phyloP scores from a whole-genome alignment of 2,888 invertebrate species.

The Drosophila picticornis region DNA sequence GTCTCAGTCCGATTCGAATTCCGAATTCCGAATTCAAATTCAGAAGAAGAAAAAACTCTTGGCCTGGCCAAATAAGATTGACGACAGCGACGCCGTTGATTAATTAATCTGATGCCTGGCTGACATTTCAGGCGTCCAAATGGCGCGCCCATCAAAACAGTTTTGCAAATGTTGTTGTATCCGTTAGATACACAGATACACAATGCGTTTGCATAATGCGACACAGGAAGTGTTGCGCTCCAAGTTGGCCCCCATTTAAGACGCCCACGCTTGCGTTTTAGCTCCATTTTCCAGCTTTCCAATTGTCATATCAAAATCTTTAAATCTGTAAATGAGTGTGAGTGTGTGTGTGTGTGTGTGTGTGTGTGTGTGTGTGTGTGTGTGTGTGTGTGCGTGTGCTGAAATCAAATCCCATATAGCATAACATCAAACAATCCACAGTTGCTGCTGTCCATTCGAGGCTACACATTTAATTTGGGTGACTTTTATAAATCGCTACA shows the following conservation, averaged over 20 bases:
- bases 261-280: constrained; percentile 33
- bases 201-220: constrained; percentile 23
- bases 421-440: constrained; percentile 76
- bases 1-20: constrained; percentile 38
- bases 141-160: constrained; percentile 24
- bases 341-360: neutral
- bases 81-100: constrained; percentile 75
- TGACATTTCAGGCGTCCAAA: constrained; percentile 58
- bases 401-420: constrained; percentile 80
- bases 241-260: constrained; percentile 19
- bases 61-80: constrained; percentile 64
- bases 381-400: constrained; percentile 27
- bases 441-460: constrained; percentile 80
- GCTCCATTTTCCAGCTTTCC: constrained; percentile 26
- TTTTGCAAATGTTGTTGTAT: constrained; percentile 43
- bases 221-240: constrained; percentile 55
- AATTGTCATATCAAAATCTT: constrained; percentile 55
- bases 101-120: constrained; percentile 76
- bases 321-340: constrained; percentile 3
- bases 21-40: constrained; percentile 50
- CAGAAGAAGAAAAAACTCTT: constrained; percentile 2
- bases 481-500: constrained; percentile 82
- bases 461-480: constrained; percentile 69
- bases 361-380: neutral
- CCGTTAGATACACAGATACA: constrained; percentile 28